Base-by-base conservation (phyloP, 2,888 invertebrate species). In the Trissolcus japonicus region DNA sequence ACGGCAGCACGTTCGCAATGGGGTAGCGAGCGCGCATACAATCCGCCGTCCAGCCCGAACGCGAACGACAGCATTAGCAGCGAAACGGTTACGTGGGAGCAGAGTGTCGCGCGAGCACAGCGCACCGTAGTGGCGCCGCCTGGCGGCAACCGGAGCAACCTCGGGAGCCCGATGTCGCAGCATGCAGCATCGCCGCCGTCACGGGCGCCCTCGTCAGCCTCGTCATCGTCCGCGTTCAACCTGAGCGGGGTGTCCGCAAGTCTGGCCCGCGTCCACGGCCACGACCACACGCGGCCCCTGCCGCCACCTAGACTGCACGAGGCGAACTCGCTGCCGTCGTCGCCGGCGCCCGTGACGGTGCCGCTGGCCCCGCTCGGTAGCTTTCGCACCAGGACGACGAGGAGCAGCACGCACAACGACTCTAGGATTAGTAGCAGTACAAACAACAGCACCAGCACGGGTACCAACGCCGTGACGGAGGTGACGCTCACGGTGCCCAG, bases 401-500 rank as follows among this genome's bases (percentile, higher is more conserved):
- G 80, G 66, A 78, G 80, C 16, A 51, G 65, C 19, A 51, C 43
- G 16, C 69, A 16, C 63, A 72, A 51, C 71, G 59, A 59, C 74
- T 51, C 56, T 4, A 55, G 75, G 21, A 35, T 16, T 46, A 46
- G 11, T 21, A 21, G 51, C n/a, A 55, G 2, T 7, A 51, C 76
- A 25, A 55, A n/a, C 53, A 56, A 6, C 41, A 51, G 48, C 14
- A 56, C 16, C 9, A 57, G 69, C 35, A 66, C 14, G 41, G 43
- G 59, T 16, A 46, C 53, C 43, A 41, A 16, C 46, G 81, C 82
- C 14, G 79, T 85, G 6, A 86, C 88, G 66, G 88, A 89, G 79
- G 93, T 93, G 76, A 91, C 92, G 76, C 90, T 93, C 76, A 89
- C 91, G 71, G 91, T 91, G 90, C 96, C 96, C 84, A 92, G 97